Evolutionary conservation across 2,113 vertebrate genomes (phyloP).

Genomic region (Centropus unirufus): DNA sequence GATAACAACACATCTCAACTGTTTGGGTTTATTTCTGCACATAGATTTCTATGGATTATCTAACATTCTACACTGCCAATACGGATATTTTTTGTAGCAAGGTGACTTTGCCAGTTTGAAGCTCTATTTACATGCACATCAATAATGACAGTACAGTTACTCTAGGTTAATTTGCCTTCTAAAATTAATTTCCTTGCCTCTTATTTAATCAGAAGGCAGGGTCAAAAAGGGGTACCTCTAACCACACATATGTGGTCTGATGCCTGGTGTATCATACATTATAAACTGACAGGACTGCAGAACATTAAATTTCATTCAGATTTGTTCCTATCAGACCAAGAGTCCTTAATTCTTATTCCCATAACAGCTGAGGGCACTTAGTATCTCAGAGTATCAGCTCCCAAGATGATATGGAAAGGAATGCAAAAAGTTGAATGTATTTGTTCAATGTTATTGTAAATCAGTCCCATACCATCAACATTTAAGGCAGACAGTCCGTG

Average conservation of each 20-base stretch:
- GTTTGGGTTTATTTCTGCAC: conserved; percentile 32
- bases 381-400: conserved; percentile 47
- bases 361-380: conserved; percentile 10
- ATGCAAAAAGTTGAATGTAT: conserved; percentile 19
- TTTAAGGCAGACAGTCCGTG: conserved; percentile 41
- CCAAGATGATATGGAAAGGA: background rate
- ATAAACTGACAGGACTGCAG: conserved; percentile 22
- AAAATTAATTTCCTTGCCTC: conserved; percentile 43
- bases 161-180: conserved; percentile 17
- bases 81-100: conserved; percentile 17
- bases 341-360: background rate
- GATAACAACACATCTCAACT: background rate
- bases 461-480: background rate
- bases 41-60: conserved; percentile 13
- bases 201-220: conserved; percentile 23
- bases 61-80: conserved; percentile 47
- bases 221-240: conserved; percentile 18
- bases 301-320: background rate
- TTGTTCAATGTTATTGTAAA: background rate
- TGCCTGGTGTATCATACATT: background rate
- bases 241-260: background rate
- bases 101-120: conserved; percentile 3
- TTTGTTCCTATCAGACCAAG: background rate
- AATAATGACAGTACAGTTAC: conserved; percentile 14
- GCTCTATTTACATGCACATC: conserved; percentile 50